A percentile compares a stretch with the other conserved stretches of the same genome.
phyloP scores from a whole-genome alignment of 2,888 invertebrate species.

The Lysandra bellargus region DNA sequence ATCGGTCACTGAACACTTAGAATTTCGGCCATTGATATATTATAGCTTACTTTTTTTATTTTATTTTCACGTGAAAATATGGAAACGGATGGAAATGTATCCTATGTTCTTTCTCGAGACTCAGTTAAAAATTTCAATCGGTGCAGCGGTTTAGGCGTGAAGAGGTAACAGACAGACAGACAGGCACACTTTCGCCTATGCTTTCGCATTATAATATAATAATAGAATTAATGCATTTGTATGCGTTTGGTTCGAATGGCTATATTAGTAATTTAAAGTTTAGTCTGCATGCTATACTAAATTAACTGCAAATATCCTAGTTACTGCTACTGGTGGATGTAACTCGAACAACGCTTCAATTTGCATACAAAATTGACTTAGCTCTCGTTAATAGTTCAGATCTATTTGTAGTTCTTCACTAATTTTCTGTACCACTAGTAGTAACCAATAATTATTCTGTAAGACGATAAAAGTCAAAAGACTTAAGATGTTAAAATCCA shows the following conservation, averaged over 20 bases:
- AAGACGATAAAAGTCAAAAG: too few species aligned
- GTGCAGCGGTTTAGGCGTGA: too few species aligned
- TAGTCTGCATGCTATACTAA: not conserved
- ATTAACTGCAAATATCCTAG: slow-evolving; percentile 22
- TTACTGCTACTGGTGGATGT: slow-evolving; percentile 24
- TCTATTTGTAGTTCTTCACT: slow-evolving; percentile 32
- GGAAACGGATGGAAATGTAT: too few species aligned
- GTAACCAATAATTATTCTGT: not conserved
- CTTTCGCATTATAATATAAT: too few species aligned
- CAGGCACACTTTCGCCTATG: too few species aligned
- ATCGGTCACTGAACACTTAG: not conserved
- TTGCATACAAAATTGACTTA: slow-evolving; percentile 65
- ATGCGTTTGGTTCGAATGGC: not conserved
- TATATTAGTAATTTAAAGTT: not conserved
- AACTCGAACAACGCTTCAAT: slow-evolving; percentile 49
- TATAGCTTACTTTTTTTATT: too few species aligned
- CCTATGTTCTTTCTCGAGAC: too few species aligned
- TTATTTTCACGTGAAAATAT: too few species aligned
- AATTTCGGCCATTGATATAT: not conserved
- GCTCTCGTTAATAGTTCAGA: slow-evolving; percentile 55
- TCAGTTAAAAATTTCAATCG: too few species aligned
- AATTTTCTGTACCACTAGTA: not conserved
- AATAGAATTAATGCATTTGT: not conserved
- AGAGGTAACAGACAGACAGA: too few species aligned
- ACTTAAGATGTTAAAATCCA: too few species aligned